phyloP scores from a whole-genome alignment of 1,140 invertebrate genomes.

The Drosophila ambigua region DNA sequence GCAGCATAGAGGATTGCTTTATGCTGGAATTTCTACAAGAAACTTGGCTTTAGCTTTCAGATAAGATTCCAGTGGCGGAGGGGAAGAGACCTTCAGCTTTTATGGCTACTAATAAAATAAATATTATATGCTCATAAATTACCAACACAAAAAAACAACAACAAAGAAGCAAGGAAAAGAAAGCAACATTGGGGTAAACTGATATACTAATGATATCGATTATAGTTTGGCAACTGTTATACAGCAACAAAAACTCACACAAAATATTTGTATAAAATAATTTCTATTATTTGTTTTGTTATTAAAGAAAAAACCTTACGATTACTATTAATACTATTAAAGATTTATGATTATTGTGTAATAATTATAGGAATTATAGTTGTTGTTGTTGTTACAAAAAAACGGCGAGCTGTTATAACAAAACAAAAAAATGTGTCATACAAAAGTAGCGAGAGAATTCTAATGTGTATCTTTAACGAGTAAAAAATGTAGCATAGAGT shows the following conservation, averaged over 20 bases:
- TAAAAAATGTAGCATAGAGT: slow-evolving; percentile 31
- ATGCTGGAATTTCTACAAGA: slow-evolving; percentile 24
- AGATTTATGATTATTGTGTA: slow-evolving; percentile 48
- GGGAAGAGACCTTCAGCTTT: slow-evolving; percentile 24
- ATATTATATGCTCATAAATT: slow-evolving; percentile 43
- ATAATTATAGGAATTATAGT: slow-evolving; percentile 30
- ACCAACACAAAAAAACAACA: slow-evolving; percentile 2
- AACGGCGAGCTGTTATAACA: slow-evolving; percentile 28
- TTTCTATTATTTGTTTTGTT: slow-evolving; percentile 34
- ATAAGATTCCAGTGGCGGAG: slow-evolving; percentile 26
- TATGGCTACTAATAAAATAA: slow-evolving; percentile 40
- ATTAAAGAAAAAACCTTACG: slow-evolving; percentile 46
- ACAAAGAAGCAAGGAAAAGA: not conserved
- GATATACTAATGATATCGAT: slow-evolving; percentile 52
- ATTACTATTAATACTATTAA: slow-evolving; percentile 47
- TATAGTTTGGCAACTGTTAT: slow-evolving; percentile 70
- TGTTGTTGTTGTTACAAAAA: slow-evolving; percentile 21
- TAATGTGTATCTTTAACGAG: slow-evolving; percentile 42
- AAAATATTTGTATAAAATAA: slow-evolving; percentile 51
- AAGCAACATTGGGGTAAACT: slow-evolving; percentile 13
- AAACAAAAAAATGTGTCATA: slow-evolving; percentile 48
- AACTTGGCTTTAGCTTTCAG: slow-evolving; percentile 48
- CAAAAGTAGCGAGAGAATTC: slow-evolving; percentile 7
- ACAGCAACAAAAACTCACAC: slow-evolving; percentile 40
- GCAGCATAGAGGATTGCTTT: too few species aligned